Conservation (phyloP, 35 echinoderm and acorn worm species). For the Apostichopus californicus region DNA sequence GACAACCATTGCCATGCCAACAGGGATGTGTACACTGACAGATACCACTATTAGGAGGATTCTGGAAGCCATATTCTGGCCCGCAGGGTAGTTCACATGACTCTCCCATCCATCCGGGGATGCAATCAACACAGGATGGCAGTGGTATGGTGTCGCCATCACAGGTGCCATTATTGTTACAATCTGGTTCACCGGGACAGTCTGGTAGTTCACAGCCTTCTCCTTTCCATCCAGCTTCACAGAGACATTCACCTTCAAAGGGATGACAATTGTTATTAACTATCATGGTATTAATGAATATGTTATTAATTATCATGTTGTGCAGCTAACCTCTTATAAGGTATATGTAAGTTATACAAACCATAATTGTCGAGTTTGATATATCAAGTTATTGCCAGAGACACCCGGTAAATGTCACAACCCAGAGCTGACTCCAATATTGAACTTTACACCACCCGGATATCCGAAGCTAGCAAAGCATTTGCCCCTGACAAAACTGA, state of each 20-base stretch:
- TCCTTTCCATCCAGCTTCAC: conserved; percentile 79
- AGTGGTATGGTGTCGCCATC: conserved; percentile 18
- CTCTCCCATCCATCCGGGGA: conserved; percentile 83
- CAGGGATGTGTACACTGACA: conserved; percentile 79
- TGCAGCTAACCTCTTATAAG: no score
- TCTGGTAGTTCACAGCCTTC: conserved; percentile 72
- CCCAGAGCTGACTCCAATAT: no score
- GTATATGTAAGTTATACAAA: no score
- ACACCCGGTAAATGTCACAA: no score
- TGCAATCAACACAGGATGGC: conserved; percentile 72
- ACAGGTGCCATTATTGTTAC: conserved; percentile 77
- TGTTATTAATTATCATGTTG: no score
- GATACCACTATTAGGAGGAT: conserved; percentile 80
- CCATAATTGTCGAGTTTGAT: no score
- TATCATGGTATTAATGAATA: no score
- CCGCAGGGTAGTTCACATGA: conserved; percentile 84
- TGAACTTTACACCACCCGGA: no score
- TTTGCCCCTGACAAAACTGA: no score
- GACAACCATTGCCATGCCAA: conserved; percentile 82
- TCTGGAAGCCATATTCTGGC: conserved; percentile 74
- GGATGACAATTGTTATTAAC: background rate
- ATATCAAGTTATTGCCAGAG: no score
- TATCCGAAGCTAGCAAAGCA: no score
- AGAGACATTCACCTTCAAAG: conserved; percentile 68
- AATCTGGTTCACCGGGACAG: conserved; percentile 88